phyloP scores from a whole-genome alignment of 2,888 invertebrate species.

The Fragum sueziense region DNA sequence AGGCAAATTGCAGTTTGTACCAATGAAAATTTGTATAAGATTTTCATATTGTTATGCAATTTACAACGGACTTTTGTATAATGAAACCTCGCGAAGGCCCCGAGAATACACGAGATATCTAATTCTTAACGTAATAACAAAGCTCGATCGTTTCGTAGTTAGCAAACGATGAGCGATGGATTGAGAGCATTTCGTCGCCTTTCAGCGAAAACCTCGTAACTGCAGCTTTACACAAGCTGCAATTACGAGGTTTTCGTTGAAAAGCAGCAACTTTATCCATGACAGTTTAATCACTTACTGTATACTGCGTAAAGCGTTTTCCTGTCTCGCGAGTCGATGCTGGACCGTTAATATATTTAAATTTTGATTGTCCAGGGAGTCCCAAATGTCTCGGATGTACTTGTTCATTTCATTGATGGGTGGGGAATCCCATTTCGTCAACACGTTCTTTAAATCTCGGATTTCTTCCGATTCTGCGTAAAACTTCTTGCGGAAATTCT shows the following conservation, averaged over 20 bases:
- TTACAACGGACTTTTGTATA: not conserved
- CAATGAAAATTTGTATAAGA: not conserved
- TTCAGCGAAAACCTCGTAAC: too few relatives aligned
- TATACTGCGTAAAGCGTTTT: conserved; percentile 67
- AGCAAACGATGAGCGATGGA: not conserved
- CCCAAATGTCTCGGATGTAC: conserved; percentile 69
- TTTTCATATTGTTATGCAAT: not conserved
- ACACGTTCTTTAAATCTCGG: conserved; percentile 61
- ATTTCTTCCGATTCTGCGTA: conserved; percentile 73
- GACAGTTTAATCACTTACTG: conserved; percentile 67
- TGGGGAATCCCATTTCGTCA: conserved; percentile 74
- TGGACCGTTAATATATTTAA: conserved; percentile 70
- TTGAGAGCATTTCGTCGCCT: too few relatives aligned
- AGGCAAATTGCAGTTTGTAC: too few relatives aligned
- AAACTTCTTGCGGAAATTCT: conserved; percentile 56
- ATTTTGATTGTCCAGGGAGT: conserved; percentile 69
- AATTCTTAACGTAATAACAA: not conserved
- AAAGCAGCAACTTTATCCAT: not conserved
- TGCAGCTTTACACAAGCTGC: too few relatives aligned
- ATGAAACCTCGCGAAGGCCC: not conserved
- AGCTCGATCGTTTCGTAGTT: too few relatives aligned
- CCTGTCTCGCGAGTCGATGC: conserved; percentile 71
- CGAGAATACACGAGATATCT: not conserved
- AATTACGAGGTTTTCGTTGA: too few relatives aligned
- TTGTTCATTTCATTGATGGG: conserved; percentile 72